Percentiles rank a stretch among this genome's conserved stretches.
These are phyloP conservation scores for Nycticryphes semicollaris DNA, from an alignment of 2,113 vertebrate species.

Conservation along the genomic window DNA sequence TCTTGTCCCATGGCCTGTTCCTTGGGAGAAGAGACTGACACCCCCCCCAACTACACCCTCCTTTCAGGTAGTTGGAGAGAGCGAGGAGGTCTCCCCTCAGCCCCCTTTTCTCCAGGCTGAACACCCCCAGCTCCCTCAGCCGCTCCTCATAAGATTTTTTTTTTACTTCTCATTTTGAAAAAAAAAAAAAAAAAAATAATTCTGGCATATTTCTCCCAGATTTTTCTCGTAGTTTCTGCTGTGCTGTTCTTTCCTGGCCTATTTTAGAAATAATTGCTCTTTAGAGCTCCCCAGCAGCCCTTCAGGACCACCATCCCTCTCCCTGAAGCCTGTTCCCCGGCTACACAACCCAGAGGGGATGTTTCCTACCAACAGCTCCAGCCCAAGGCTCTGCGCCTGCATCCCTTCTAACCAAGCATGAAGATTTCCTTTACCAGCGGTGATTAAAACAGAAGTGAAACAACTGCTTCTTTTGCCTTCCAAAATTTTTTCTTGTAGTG, in stretches of 20 bases:
- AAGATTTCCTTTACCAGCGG: not conserved
- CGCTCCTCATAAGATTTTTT: not conserved
- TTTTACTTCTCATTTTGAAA: not conserved
- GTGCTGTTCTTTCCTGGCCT: not conserved
- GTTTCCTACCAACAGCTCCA: not conserved
- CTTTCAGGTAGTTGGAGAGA: no score
- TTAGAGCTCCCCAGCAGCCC: not conserved
- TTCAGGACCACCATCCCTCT: not conserved
- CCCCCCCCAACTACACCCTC: no score
- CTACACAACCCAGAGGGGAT: not conserved
- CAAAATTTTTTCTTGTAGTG: not conserved
- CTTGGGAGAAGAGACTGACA: no score
- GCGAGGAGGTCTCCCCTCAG: no score
- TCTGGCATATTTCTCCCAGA: not conserved
- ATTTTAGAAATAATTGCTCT: not conserved
- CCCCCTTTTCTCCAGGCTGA: no score
- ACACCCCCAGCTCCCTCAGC: no score
- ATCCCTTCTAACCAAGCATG: not conserved
- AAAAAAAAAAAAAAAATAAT: not conserved
- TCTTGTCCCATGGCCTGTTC: no score
- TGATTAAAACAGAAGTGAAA: constrained; percentile 24
- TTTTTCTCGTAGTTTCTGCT: not conserved
- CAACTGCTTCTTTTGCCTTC: constrained; percentile 12
- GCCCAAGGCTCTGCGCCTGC: not conserved
- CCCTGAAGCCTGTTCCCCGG: not conserved